phyloP scores from a whole-genome alignment of 2,797 vertebrate species.

The Sphenodon punctatus region DNA sequence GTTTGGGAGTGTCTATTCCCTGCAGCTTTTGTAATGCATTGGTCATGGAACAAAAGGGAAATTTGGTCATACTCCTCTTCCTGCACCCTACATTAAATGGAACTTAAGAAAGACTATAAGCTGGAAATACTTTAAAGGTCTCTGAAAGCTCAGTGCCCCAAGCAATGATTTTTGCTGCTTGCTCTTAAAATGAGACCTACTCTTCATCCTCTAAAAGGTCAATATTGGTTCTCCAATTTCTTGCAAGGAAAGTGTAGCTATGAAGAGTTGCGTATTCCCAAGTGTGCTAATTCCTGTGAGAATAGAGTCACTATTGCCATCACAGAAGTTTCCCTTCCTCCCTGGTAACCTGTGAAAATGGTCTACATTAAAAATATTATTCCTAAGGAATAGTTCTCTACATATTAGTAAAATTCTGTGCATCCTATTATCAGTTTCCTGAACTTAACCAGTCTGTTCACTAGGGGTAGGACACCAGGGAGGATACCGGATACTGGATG shows the following conservation, averaged over 20 bases:
- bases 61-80: neutral
- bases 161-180: neutral
- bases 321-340: too few species aligned
- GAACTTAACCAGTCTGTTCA: neutral
- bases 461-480: too few species aligned
- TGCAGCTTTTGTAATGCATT: neutral
- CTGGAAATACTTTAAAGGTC: neutral
- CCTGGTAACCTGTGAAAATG: too few species aligned
- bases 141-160: neutral
- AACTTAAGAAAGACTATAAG: neutral
- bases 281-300: too few species aligned
- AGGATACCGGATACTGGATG: too few species aligned
- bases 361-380: neutral
- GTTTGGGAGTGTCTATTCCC: neutral
- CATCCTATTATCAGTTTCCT: neutral
- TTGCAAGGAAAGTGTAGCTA: neutral
- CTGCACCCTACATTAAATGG: too few species aligned
- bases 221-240: neutral
- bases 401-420: neutral
- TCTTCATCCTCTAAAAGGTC: neutral
- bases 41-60: neutral
- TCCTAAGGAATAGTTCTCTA: neutral
- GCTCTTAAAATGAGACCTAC: neutral
- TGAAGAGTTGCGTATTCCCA: too few species aligned
- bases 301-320: too few species aligned